Evolutionary conservation across 2,888 invertebrate species (phyloP), one percentile per base, ranked within the genome.

Genomic region (Limnephilus marmoratus): DNA sequence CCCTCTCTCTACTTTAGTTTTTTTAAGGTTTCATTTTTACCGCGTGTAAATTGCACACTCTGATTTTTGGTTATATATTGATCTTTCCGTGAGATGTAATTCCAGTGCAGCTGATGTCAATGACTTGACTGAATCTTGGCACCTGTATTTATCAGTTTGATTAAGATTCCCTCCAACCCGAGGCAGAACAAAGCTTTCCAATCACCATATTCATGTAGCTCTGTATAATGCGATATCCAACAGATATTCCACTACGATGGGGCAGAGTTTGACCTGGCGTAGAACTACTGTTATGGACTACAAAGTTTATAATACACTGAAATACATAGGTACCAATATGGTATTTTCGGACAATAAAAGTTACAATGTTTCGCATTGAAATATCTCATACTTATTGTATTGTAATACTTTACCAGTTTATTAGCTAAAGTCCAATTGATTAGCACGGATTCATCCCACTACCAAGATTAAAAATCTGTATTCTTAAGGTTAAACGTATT

Each of bases 131-230:
- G 68, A 68, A 1, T 68, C 24, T 68, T 68, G 68, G 24, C 24
- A 68, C 24, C 68, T n/a, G 68, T 68, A 68, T 68, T 68, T 7
- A 68, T 4, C 7, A 68, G 68, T 68, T 68, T 68, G 68, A n/a
- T 68, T 68, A 24, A 68, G 68, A 68, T 68, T 68, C 83, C 3
- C 34, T 7, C 24, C 83, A 15, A 5, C 34, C 82, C 34, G 68
- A 68, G 68, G 24, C 82, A 82, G 34, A 82, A 82, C 31, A 82
- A 82, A 34, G 68, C 68, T 82, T 34, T 82, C 82, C 29, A 82
- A 82, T 82, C 82, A 82, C 31, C 29, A 82, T 82, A 82, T 82
- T 82, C 34, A 82, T 82, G 31, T 82, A 82, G 15, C 18, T 82
- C 9, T 82, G 82, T 18, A 82, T 82, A 82, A 29, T 82, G 29